These are phyloP conservation scores for Cryptoblepharus egeriae DNA, from an alignment of 2,797 vertebrate species.

Conservation along the genomic window DNA sequence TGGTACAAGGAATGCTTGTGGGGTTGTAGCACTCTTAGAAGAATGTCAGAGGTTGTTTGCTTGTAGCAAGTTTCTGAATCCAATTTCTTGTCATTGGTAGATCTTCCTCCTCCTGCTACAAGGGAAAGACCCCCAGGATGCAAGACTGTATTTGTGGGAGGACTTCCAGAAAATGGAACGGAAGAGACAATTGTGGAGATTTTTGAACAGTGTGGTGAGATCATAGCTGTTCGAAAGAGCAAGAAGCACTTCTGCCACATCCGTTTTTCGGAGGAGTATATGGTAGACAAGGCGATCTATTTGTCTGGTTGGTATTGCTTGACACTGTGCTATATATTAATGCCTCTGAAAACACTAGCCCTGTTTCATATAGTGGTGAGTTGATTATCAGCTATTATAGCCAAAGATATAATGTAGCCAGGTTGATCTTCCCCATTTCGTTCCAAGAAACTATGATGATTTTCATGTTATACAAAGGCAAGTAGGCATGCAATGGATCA, in stretches of 20 bases:
- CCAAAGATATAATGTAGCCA: too few relatives aligned
- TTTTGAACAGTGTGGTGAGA: conserved; percentile 93
- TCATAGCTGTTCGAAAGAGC: conserved; percentile 94
- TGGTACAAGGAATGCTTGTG: not conserved
- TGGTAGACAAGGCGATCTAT: conserved; percentile 94
- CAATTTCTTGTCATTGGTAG: conserved; percentile 70
- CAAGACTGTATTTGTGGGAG: conserved; percentile 96
- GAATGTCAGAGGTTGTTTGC: not conserved
- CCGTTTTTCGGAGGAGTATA: conserved; percentile 91
- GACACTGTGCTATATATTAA: not conserved
- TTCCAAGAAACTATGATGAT: too few relatives aligned
- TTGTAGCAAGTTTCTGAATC: conserved; percentile 32
- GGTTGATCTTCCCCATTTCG: too few relatives aligned
- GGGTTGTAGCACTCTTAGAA: not conserved
- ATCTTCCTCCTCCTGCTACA: conserved; percentile 92
- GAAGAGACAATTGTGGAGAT: conserved; percentile 95
- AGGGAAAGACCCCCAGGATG: conserved; percentile 94
- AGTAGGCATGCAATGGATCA: too few relatives aligned
- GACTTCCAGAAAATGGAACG: conserved; percentile 89
- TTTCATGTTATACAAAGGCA: too few relatives aligned
- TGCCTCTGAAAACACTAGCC: too few relatives aligned
- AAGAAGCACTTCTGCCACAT: conserved; percentile 98
- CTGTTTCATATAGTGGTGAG: too few relatives aligned
- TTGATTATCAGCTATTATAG: too few relatives aligned
- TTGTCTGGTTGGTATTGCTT: conserved; percentile 84